phyloP scores from a whole-genome alignment of 2,797 vertebrate species.

The Tokudaia tokunoshimensis region DNA sequence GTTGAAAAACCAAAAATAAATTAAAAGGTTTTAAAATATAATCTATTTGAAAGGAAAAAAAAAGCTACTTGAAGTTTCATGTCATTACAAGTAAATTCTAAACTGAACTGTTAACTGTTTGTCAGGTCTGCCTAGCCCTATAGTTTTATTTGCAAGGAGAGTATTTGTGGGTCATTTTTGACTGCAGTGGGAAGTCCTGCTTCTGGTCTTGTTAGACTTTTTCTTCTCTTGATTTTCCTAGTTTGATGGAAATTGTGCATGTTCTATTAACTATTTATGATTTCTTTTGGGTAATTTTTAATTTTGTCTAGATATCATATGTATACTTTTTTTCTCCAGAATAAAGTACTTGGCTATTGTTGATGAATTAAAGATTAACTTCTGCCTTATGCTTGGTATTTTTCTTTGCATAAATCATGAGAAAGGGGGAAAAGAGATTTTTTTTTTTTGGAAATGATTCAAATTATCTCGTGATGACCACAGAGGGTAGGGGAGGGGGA shows the following conservation, averaged over 20 bases:
- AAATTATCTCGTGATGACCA: background rate
- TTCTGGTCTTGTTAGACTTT: background rate
- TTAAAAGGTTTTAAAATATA: background rate
- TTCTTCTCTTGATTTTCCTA: constrained; percentile 12
- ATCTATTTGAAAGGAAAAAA: background rate
- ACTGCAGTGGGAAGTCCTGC: background rate
- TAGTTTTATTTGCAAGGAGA: background rate
- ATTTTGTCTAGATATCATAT: background rate
- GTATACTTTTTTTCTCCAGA: background rate
- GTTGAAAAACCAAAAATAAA: background rate
- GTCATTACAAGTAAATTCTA: background rate
- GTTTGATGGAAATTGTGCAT: background rate
- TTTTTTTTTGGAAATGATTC: background rate
- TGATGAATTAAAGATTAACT: background rate
- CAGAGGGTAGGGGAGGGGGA: no score
- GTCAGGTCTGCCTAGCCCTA: background rate
- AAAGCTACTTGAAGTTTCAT: constrained; percentile 22
- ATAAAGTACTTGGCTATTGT: background rate
- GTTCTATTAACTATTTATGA: constrained; percentile 42
- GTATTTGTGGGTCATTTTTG: background rate
- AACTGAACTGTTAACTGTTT: background rate
- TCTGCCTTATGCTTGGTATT: background rate
- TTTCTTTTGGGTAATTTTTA: constrained; percentile 43
- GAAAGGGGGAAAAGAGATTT: background rate
- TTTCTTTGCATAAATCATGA: background rate